Conservation (phyloP, 2,113 vertebrate genomes). For the Bambusicola thoracicus region DNA sequence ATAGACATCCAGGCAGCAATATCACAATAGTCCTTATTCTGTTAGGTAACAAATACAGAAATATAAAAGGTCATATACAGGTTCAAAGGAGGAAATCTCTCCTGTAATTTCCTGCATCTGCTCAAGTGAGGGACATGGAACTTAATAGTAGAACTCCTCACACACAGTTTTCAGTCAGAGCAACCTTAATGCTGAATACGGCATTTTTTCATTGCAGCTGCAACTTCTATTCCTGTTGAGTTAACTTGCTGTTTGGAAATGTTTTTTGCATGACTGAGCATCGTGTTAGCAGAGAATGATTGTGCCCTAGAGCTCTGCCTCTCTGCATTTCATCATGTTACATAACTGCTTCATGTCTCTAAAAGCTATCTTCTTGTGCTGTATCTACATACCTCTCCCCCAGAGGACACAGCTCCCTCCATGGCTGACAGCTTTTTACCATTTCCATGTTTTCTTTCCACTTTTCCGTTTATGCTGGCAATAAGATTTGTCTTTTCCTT, state of each 20-base stretch:
- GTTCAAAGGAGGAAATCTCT: background rate
- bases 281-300: slow-evolving; percentile 47
- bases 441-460: background rate
- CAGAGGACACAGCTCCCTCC: background rate
- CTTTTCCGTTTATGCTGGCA: background rate
- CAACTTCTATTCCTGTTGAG: slow-evolving; percentile 26
- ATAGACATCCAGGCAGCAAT: background rate
- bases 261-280: slow-evolving; percentile 43
- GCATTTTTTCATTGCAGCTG: background rate
- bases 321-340: slow-evolving; percentile 60
- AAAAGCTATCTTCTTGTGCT: background rate
- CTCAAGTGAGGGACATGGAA: background rate
- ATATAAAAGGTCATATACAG: background rate
- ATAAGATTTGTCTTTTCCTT: background rate
- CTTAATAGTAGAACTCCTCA: background rate
- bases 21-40: background rate
- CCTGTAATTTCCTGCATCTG: background rate
- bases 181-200: background rate
- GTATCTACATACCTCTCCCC: background rate
- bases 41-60: background rate
- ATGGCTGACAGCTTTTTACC: background rate
- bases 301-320: slow-evolving; percentile 59
- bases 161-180: background rate
- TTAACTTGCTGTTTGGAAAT: slow-evolving; percentile 26
- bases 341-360: slow-evolving; percentile 28